Percentiles rank a stretch among this genome's conserved stretches.
These are phyloP conservation scores for Microtus montanus DNA, from an alignment of 2,113 vertebrate species.

Conservation along the genomic window DNA sequence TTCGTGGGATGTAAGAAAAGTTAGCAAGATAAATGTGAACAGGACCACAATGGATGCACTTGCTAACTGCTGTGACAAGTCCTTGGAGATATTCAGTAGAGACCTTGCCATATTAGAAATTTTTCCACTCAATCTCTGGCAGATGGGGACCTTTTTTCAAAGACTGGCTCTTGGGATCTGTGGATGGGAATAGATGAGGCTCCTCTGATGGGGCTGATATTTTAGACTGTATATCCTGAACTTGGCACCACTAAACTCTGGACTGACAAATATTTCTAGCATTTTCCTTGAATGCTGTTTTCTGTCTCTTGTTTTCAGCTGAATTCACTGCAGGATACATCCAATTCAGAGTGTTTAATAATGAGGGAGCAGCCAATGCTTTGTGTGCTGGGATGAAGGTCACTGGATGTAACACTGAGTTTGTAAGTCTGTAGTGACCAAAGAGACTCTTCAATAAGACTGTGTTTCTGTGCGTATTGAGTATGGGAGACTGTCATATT, in stretches of 20 bases:
- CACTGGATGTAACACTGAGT: constrained; percentile 73
- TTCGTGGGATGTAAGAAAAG: not conserved
- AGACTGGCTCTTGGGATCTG: not conserved
- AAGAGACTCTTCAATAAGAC: not conserved
- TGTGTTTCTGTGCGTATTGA: not conserved
- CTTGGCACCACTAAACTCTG: not conserved
- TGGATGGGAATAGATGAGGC: too few species aligned
- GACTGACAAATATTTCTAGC: not conserved
- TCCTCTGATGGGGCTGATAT: not conserved
- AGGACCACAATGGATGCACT: not conserved
- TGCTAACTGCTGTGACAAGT: not conserved
- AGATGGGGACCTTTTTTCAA: not conserved
- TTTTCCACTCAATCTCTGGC: not conserved
- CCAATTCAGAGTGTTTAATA: constrained; percentile 77
- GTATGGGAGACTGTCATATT: not conserved
- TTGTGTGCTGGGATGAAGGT: constrained; percentile 79
- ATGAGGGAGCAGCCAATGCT: constrained; percentile 72
- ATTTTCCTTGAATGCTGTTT: not conserved
- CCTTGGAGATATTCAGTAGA: not conserved
- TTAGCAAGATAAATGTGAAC: not conserved
- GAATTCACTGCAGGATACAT: constrained; percentile 74
- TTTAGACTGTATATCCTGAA: too few species aligned
- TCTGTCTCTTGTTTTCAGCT: not conserved
- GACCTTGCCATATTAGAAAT: not conserved
- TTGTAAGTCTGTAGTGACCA: constrained; percentile 59